Conservation (phyloP, 2,888 invertebrate species). For the Drosophila mercatorum region DNA sequence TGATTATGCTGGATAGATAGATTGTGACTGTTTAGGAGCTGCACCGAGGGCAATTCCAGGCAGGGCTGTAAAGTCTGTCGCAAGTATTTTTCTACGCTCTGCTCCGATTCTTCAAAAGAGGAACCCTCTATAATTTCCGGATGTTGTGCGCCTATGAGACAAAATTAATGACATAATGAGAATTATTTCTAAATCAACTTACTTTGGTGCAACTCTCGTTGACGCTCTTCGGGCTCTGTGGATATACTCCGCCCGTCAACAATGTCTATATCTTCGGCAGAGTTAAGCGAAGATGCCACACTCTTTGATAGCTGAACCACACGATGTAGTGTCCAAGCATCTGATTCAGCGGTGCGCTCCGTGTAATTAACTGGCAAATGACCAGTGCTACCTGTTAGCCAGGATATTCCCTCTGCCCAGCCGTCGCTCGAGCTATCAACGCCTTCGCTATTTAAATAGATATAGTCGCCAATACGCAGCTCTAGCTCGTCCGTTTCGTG, state of each 20-base stretch:
- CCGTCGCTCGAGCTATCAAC: slow-evolving; percentile 91
- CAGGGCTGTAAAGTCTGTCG: slow-evolving; percentile 82
- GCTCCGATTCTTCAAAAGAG: slow-evolving; percentile 83
- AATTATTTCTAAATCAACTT: slow-evolving; percentile 17
- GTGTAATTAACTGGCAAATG: slow-evolving; percentile 93
- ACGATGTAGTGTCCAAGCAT: slow-evolving; percentile 95
- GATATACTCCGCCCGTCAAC: slow-evolving; percentile 83
- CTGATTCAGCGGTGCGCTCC: slow-evolving; percentile 93
- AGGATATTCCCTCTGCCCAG: slow-evolving; percentile 91
- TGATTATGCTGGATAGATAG: slow-evolving; percentile 64
- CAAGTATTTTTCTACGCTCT: slow-evolving; percentile 82
- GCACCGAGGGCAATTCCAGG: slow-evolving; percentile 79
- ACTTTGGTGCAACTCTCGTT: slow-evolving; percentile 78
- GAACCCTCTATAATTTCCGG: slow-evolving; percentile 82
- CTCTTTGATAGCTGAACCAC: slow-evolving; percentile 86
- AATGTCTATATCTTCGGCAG: slow-evolving; percentile 83
- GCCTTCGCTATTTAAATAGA: slow-evolving; percentile 92
- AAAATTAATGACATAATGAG: background rate
- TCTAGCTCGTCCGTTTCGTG: slow-evolving; percentile 93
- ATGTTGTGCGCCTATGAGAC: slow-evolving; percentile 58
- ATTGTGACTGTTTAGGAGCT: slow-evolving; percentile 65
- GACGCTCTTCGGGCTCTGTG: slow-evolving; percentile 80
- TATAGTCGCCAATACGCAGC: slow-evolving; percentile 93
- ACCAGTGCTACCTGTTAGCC: slow-evolving; percentile 88
- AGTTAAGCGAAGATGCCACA: slow-evolving; percentile 83